Evolutionary conservation across 2,888 invertebrate species (phyloP).

Genomic region (Aphodius granarius): DNA sequence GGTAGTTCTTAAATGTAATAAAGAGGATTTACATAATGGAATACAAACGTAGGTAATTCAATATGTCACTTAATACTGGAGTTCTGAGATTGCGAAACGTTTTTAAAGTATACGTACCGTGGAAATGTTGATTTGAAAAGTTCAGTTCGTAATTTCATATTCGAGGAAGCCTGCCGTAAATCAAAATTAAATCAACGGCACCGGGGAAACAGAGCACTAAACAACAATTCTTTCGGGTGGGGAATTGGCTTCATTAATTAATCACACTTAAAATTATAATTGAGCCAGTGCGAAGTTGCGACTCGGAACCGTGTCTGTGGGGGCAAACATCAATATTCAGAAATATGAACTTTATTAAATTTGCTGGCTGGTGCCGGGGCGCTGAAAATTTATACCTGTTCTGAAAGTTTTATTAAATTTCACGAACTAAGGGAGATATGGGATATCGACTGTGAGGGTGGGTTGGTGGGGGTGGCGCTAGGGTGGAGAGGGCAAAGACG

Average conservation of each 20-base stretch:
- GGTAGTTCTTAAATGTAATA: no score
- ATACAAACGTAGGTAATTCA: no score
- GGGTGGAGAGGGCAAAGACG: conserved; percentile 18
- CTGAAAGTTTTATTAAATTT: conserved; percentile 35
- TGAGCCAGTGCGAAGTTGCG: not conserved
- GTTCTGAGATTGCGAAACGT: not conserved
- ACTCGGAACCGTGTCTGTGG: conserved; percentile 1
- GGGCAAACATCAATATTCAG: conserved; percentile 32
- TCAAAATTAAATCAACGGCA: conserved; percentile 15
- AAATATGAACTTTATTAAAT: conserved; percentile 33
- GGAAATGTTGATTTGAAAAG: conserved; percentile 17
- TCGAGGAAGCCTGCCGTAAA: not conserved
- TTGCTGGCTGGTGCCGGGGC: conserved; percentile 16
- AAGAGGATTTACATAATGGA: no score
- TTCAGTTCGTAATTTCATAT: conserved; percentile 12
- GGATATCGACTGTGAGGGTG: conserved; percentile 20
- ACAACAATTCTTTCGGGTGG: not conserved
- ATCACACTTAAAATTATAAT: conserved; percentile 3
- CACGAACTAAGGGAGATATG: conserved; percentile 28
- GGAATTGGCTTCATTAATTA: conserved; percentile 13
- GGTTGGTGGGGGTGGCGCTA: not conserved
- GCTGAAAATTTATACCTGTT: conserved; percentile 33
- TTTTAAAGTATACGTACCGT: not conserved
- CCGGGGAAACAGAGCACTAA: not conserved
- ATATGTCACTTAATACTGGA: conserved; percentile 14